phyloP scores from a whole-genome alignment of 2,113 vertebrate species.

The Sitta europaea region DNA sequence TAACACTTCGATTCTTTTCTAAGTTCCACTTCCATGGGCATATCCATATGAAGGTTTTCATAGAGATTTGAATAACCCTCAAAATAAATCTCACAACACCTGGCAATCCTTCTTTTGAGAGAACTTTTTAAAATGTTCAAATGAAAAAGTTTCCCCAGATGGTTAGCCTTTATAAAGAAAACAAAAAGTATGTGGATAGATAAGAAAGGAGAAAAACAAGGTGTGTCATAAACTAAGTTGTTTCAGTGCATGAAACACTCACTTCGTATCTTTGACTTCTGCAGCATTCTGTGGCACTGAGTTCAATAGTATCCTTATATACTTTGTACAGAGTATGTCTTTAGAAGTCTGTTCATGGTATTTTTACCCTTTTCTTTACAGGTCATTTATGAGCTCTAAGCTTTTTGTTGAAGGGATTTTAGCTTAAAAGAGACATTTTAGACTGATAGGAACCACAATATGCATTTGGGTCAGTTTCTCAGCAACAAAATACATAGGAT shows the following conservation, averaged over 20 bases:
- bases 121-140: not conserved
- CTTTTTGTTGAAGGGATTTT: not conserved
- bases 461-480: not conserved
- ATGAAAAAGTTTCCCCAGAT: not conserved
- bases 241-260: not conserved
- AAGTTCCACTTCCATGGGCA: not conserved
- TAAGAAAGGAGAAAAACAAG: not conserved
- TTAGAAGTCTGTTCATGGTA: not conserved
- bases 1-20: not conserved
- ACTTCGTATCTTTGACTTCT: not conserved
- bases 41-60: not conserved
- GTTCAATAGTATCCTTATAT: not conserved
- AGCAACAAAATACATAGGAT: not conserved
- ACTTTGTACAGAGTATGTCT: not conserved
- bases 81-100: not conserved
- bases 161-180: not conserved
- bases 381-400: not conserved
- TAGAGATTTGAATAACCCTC: not conserved
- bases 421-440: not conserved
- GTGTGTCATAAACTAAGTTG: not conserved
- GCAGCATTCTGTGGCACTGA: not conserved
- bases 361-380: not conserved
- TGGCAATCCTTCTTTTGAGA: not conserved
- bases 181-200: not conserved
- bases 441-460: not conserved